Percentiles rank a stretch among this genome's conserved stretches.
phyloP scores from a whole-genome alignment of 2,113 vertebrate species.

The Vombatus ursinus region DNA sequence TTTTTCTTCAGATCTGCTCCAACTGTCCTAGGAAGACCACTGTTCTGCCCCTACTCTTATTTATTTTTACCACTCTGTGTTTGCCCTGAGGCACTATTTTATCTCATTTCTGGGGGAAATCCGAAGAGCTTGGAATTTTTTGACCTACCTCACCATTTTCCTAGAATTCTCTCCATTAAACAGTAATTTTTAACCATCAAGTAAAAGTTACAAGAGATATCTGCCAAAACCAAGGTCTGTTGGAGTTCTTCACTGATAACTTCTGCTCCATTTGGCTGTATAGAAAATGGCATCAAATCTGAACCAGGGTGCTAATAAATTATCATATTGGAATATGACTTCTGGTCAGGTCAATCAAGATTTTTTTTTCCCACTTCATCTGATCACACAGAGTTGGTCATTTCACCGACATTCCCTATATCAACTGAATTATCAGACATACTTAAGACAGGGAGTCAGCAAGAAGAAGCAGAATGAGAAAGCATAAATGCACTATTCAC shows the following conservation, averaged over 20 bases:
- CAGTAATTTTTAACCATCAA: too few relatives aligned
- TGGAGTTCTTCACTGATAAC: slow-evolving; percentile 22
- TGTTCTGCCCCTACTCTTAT: too few relatives aligned
- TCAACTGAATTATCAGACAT: slow-evolving; percentile 36
- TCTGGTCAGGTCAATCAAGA: slow-evolving; percentile 28
- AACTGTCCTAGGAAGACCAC: too few relatives aligned
- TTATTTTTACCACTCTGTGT: too few relatives aligned
- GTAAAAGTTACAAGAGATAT: too few relatives aligned
- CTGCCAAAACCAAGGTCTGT: not conserved
- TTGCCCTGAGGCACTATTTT: too few relatives aligned
- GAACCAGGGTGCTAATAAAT: not conserved
- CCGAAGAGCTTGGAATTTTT: too few relatives aligned
- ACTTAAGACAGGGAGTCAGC: slow-evolving; percentile 68
- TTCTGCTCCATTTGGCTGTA: slow-evolving; percentile 38
- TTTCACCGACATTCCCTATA: slow-evolving; percentile 36
- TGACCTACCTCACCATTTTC: too few relatives aligned
- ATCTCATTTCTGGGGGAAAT: too few relatives aligned
- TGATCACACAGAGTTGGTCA: slow-evolving; percentile 26
- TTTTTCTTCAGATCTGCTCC: too few relatives aligned
- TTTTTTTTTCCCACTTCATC: slow-evolving; percentile 53
- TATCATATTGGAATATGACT: not conserved
- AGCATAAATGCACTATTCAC: slow-evolving; percentile 85
- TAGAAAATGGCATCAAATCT: not conserved
- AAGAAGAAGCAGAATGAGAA: slow-evolving; percentile 90
- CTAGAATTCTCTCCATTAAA: too few relatives aligned